Evolutionary conservation across 2,797 vertebrate genomes (phyloP), one percentile per base, ranked within the genome.

Genomic region (Rhinophrynus dorsalis): DNA sequence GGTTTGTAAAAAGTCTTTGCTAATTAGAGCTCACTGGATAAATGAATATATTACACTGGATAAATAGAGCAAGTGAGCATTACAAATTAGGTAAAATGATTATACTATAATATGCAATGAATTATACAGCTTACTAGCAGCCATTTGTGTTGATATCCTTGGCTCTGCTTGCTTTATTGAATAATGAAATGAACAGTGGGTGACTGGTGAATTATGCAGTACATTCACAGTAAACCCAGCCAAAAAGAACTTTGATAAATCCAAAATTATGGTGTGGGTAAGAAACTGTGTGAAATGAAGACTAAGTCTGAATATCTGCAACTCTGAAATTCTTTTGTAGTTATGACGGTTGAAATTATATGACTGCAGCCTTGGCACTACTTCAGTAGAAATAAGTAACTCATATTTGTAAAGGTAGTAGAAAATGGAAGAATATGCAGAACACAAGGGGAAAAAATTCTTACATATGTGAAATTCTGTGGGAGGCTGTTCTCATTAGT

Each of bases 41-140:
- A 66, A 55, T 66, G 37, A 55, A 65, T n/a, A 42, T 13, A 55
- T 45, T 55, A 66, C 35, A n/a, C 24, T 44, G 2, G 38, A 15
- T 40, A 55, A 32, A 44, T n/a, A 55, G 11, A 26, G 18, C 21
- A 23, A 26, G 47, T 50, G 5, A 26, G 47, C 23, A 52, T 7
- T 32, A 32, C n/a, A 8, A 30, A 52, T 7, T 32, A 5, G 3
- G 2, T 26, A 4, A 52, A 15, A 30, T 30, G 26, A 9, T 17
- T 0, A 52, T 26, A 26, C 4, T 50, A 52, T 32, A 32, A 9
- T 17, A 52, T 2, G 8, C 15, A 52, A 5, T 17, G 50, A 52
- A 52, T 30, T 30, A n/a, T 18, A 52, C 3, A 15, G 24, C 27
- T 30, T 10, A 21, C 44, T 12, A 10, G 17, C 18, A 52, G 11